Base-by-base conservation (phyloP, 2,888 invertebrate genomes). In the Heliconius ismenius region DNA sequence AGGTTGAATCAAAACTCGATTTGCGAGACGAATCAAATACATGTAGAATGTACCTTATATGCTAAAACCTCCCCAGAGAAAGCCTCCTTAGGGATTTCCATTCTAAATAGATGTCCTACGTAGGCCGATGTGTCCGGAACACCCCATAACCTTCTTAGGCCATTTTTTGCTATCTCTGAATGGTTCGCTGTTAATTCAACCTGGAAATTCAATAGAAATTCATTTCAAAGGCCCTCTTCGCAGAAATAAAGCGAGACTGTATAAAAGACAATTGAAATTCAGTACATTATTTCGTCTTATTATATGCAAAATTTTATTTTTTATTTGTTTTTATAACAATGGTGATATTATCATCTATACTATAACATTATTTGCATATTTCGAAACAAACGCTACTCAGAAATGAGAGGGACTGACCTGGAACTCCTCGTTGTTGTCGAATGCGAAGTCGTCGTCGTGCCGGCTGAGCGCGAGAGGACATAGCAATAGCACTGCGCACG, bases 41-140 rank as follows among this genome's bases (percentile, higher is more conserved):
- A 78, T 77, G 89, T 90, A 97, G 58, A 54, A 78, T 78, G 89
- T 90, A 97, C 97, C 96, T 97, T 96, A 90, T 96, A 97, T 85
- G 95, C 95, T 85, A 95, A 91, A 70, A 96, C 95, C 82, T 95
- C 95, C 80, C 96, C 96, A 76, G 95, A 94, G 90, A 97, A 96
- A 32, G 96, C 96, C 89, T 96, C 96, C 82, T 95, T 95, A 24
- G 97, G 97, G 83, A 97, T 95, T 83, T 95, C 95, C 89, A 96
- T 95, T 81, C 96, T 96, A 90, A 97, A 97, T 79, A 96, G 92
- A 86, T 96, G 96, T 68, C 97, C 97, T 28, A 96, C 95, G 80
- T 95, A 95, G 83, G 96, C 96, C 81, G 95, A 95, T 79, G 95
- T 95, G 85, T 96, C 96, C 74, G 96, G 95, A 80, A 96, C 94